Percentiles rank a stretch among this genome's conserved stretches.
phyloP scores from a whole-genome alignment of 1,140 invertebrate species.

The Philotrypesis tridentata region DNA sequence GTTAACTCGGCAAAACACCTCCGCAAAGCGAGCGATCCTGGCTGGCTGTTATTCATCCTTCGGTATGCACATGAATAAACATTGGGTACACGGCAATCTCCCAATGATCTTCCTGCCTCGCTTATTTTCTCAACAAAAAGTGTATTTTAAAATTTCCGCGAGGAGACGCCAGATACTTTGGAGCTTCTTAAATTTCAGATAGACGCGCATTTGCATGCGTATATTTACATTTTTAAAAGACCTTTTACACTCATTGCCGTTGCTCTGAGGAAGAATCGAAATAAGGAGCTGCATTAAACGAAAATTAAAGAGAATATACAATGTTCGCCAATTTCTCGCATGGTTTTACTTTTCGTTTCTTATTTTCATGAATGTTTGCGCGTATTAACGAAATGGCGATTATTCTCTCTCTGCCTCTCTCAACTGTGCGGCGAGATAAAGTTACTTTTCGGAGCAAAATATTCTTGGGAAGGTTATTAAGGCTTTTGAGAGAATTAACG shows the following conservation, averaged over 20 bases:
- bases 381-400: too few relatives aligned
- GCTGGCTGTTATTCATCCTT: conserved; percentile 47
- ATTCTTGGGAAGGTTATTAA: too few relatives aligned
- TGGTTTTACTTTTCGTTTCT: neutral
- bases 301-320: too few relatives aligned
- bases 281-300: neutral
- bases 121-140: conserved; percentile 33
- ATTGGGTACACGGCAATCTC: conserved; percentile 25
- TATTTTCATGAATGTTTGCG: neutral
- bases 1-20: conserved; percentile 27
- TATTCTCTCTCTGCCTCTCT: too few relatives aligned
- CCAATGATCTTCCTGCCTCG: conserved; percentile 42
- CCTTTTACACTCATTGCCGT: conserved; percentile 16
- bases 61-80: conserved; percentile 49
- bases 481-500: too few relatives aligned
- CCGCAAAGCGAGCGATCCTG: neutral
- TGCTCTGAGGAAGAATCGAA: neutral
- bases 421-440: too few relatives aligned
- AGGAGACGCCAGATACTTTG: neutral
- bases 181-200: conserved; percentile 28
- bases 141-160: conserved; percentile 41
- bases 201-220: conserved; percentile 33
- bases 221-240: conserved; percentile 25
- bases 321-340: neutral
- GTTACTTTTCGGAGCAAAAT: too few relatives aligned